Base-by-base conservation (phyloP, 2,888 invertebrate genomes). In the Abrostola tripartita region DNA sequence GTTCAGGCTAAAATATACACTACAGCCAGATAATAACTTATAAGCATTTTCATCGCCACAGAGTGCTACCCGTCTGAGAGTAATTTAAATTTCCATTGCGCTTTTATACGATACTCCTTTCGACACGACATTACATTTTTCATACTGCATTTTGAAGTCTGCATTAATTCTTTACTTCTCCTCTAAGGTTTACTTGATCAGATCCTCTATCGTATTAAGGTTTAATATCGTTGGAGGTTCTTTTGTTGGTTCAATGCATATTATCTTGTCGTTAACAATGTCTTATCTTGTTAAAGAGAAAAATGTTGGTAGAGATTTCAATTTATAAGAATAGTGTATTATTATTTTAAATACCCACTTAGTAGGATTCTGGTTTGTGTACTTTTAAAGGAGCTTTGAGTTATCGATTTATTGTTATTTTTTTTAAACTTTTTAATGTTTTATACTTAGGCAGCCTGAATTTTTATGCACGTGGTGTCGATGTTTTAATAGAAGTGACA, bases 131-230 rank as follows among this genome's bases (percentile, higher is more conserved):
- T 74, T 47, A 70, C 56, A 72, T 72, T 74, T 74, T 79, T 74
- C 72, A 74, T 65, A 52, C 50, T 74, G 59, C 59, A 78, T 79
- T 76, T 74, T 68, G 44, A 63, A 76, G 65, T 66, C 63, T 74
- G 37, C 61, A 64, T 78, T 76, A 59, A 67, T 69, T 61, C 55
- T 66, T 76, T 51, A 74, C 68, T 68, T 65, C 12, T 65, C 52
- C 60, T 54, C 44, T 57, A 61, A 53, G 55, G 61, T 36, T 55
- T 58, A 6, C 40, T 56, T 61, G 70, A 70, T 70, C 65, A 65
- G 55, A 53, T 67, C 47, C 57, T 64, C 37, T 59, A 59, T 53
- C 9, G 49, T 47, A 38, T 58, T 61, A 57, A 52, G 53, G 37
- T 35, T 50, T 52, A n/a, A 52, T 52, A 52, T 50, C 51, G 47